Percentiles rank a stretch among this genome's conserved stretches.
Evolutionary conservation across 2,888 invertebrate species (phyloP).

Genomic region (Aricia artaxerxes): DNA sequence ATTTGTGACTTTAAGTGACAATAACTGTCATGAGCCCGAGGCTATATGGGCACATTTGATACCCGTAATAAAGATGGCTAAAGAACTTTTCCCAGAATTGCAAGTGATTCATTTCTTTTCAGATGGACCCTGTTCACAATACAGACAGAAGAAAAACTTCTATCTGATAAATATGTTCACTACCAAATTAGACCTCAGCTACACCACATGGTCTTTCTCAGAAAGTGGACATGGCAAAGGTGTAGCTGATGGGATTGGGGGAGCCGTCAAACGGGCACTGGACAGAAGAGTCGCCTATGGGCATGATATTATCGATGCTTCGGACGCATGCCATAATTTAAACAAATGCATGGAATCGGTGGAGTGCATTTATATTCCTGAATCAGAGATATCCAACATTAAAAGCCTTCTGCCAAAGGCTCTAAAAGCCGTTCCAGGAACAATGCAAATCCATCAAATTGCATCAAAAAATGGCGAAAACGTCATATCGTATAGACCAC

Average conservation of each 20-base stretch:
- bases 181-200: conserved; percentile 36
- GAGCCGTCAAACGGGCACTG: conserved; percentile 41
- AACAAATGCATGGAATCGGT: conserved; percentile 21
- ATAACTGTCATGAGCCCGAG: conserved; percentile 7
- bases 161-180: conserved; percentile 38
- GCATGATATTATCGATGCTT: conserved; percentile 39
- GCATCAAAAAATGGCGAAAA: conserved; percentile 22
- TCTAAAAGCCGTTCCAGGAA: conserved; percentile 21
- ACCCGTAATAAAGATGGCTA: not conserved
- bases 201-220: conserved; percentile 41
- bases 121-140: conserved; percentile 43
- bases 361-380: conserved; percentile 35
- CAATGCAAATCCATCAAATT: conserved; percentile 17
- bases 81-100: not conserved
- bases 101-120: conserved; percentile 37
- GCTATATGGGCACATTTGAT: not conserved
- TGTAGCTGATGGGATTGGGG: conserved; percentile 44
- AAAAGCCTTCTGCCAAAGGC: not conserved
- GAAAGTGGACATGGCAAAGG: conserved; percentile 44
- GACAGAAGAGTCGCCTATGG: conserved; percentile 42
- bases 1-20: not conserved
- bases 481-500: not conserved
- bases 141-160: conserved; percentile 43
- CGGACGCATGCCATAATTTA: conserved; percentile 37
- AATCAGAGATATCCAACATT: not conserved